Conservation (phyloP, 2,888 invertebrate genomes). For the Neria commutata region DNA sequence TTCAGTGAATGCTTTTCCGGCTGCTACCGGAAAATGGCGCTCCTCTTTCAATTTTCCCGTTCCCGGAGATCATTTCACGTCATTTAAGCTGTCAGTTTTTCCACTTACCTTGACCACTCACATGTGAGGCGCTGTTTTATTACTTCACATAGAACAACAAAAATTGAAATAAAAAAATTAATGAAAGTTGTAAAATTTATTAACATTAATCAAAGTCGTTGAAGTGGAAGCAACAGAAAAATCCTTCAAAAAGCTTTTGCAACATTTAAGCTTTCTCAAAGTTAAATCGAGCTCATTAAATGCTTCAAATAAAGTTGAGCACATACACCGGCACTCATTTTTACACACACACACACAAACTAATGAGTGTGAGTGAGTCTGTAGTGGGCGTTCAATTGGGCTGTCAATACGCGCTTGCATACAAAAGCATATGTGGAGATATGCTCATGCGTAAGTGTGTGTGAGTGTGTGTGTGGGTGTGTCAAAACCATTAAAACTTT, state of each 20-base stretch:
- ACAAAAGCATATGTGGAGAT: background rate
- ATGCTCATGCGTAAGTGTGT: background rate
- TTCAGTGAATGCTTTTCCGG: too few relatives aligned
- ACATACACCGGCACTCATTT: background rate
- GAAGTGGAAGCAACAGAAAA: background rate
- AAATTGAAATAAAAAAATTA: background rate
- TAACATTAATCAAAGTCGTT: background rate
- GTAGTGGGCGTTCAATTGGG: too few relatives aligned
- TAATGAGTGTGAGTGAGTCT: too few relatives aligned
- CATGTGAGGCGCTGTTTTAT: too few relatives aligned
- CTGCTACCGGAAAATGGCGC: too few relatives aligned
- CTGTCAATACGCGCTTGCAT: too few relatives aligned
- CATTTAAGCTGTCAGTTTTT: too few relatives aligned
- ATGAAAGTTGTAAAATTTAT: constrained; percentile 5
- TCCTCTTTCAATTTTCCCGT: too few relatives aligned
- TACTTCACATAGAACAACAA: background rate
- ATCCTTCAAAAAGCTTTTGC: background rate
- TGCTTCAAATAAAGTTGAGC: background rate
- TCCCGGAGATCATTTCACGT: too few relatives aligned
- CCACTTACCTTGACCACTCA: too few relatives aligned
- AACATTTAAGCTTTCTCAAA: constrained; percentile 1
- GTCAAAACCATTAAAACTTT: constrained; percentile 51
- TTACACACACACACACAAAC: background rate
- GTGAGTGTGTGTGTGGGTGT: constrained; percentile 11
- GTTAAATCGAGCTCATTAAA: constrained; percentile 20